Base-by-base conservation (phyloP, 2,113 vertebrate species). In the Dasyornis broadbenti region DNA sequence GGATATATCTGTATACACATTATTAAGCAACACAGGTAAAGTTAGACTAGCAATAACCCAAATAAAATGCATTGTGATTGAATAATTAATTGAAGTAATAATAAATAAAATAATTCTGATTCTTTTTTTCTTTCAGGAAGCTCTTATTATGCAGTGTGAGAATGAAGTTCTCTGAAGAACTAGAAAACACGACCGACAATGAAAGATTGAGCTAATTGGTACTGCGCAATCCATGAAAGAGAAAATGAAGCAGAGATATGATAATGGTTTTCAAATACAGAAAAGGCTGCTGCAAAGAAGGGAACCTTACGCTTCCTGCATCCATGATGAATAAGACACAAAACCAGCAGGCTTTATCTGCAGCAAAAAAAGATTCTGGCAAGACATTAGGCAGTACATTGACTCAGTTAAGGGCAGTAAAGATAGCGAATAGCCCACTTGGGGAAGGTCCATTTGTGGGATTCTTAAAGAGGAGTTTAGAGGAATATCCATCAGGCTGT, bases 21-120 rank as follows among this genome's bases (percentile, higher is more conserved):
- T 92, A 82, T 93, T 91, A 93, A 82, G 49, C 75, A 81, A 85
- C 90, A 94, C 91, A 95, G 60, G 54, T 86, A 73, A 93, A 85
- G 49, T 63, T 85, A 90, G 54, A 80, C 71, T 82, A 88, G 35
- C 49, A 94, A 88, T 80, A 94, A 78, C 47, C 31, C 66, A 91
- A 91, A 91, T 87, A 79, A 93, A 93, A 90, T 81, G 35, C 14
- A 47, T 71, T 90, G 64, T 90, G 75, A 83, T 90, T 93, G 87
- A 95, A 88, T 88, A 84, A 95, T 83, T 95, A 95, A 92, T 95
- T 95, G 83, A 81, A 95, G 90, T 87, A 96, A 89, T 82, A 93
- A 71, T 66, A 60, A 63, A 40, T 53, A 65, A 63, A 86, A 82
- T 85, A 70, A 86, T 83, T 88, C 61, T 88, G 7, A 70, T 88